A percentile compares a stretch with the other conserved stretches of the same genome.
These are phyloP conservation scores for Scaptomyza pallida DNA, from an alignment of 1,140 invertebrate species.

Conservation along the genomic window DNA sequence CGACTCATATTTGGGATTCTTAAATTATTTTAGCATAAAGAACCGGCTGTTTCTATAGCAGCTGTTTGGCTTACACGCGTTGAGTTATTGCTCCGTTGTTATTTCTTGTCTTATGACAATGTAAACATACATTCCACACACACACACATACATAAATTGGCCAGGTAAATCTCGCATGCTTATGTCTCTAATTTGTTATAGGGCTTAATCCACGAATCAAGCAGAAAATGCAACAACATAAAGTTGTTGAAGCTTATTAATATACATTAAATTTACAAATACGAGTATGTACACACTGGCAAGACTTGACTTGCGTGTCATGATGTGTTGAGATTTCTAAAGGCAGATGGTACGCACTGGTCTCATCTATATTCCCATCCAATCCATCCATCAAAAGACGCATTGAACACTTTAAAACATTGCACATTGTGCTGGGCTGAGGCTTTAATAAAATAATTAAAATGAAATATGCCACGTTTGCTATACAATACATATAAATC, in stretches of 20 bases:
- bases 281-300: not conserved
- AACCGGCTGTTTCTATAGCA: slow-evolving; percentile 62
- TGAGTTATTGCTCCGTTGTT: slow-evolving; percentile 34
- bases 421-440: slow-evolving; percentile 47
- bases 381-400: slow-evolving; percentile 18
- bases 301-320: not conserved
- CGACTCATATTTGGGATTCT: not conserved
- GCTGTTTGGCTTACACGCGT: slow-evolving; percentile 51
- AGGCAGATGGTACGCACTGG: not conserved
- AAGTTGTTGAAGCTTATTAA: slow-evolving; percentile 43
- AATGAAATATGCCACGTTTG: slow-evolving; percentile 64
- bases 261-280: slow-evolving; percentile 42
- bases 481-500: slow-evolving; percentile 35
- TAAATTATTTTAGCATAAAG: slow-evolving; percentile 51
- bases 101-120: slow-evolving; percentile 52
- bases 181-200: slow-evolving; percentile 29
- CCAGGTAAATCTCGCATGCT: slow-evolving; percentile 2
- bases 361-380: slow-evolving; percentile 8
- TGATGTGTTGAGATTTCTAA: slow-evolving; percentile 4
- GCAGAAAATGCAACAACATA: slow-evolving; percentile 26
- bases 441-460: slow-evolving; percentile 79
- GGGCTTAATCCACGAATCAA: slow-evolving; percentile 27
- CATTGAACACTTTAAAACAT: slow-evolving; percentile 71
- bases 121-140: slow-evolving; percentile 8
- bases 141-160: slow-evolving; percentile 2